Conservation (phyloP, 2,797 vertebrate species). For the Allobates femoralis region DNA sequence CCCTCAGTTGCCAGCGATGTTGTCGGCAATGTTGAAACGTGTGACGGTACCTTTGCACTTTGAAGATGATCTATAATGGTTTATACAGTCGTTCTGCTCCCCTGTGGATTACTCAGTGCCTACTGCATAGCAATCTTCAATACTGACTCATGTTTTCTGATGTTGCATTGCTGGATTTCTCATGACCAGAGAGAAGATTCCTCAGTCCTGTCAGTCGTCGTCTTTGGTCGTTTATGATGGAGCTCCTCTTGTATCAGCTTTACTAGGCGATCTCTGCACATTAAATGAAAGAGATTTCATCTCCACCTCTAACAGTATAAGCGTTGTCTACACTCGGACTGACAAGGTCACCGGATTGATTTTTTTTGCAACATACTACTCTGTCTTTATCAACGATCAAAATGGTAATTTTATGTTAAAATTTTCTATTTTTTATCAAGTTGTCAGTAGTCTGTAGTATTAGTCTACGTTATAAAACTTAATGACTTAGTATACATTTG, state of each 20-base stretch:
- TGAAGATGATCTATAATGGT: no score
- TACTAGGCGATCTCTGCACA: slow-evolving; percentile 9
- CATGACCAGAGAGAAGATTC: neutral
- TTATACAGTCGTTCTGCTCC: no score
- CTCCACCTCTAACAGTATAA: slow-evolving; percentile 28
- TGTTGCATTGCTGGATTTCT: neutral
- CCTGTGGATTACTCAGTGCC: no score
- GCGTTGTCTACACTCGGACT: neutral
- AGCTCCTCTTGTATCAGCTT: neutral
- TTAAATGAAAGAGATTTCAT: neutral
- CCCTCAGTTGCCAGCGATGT: no score
- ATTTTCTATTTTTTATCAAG: no score
- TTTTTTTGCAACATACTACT: slow-evolving; percentile 10
- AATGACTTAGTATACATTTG: no score
- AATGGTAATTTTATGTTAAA: slow-evolving; percentile 4
- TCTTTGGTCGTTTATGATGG: slow-evolving; percentile 33
- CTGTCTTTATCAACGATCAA: neutral
- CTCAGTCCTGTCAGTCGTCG: neutral
- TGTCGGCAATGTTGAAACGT: no score
- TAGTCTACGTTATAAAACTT: no score
- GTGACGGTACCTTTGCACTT: no score
- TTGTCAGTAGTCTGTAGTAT: no score
- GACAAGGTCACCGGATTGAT: neutral
- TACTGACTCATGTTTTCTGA: no score
- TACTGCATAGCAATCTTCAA: no score